A percentile compares a stretch with the other conserved stretches of the same genome.
Conservation (phyloP, 35 echinoderm and acorn worm species). For the Anneissia japonica region DNA sequence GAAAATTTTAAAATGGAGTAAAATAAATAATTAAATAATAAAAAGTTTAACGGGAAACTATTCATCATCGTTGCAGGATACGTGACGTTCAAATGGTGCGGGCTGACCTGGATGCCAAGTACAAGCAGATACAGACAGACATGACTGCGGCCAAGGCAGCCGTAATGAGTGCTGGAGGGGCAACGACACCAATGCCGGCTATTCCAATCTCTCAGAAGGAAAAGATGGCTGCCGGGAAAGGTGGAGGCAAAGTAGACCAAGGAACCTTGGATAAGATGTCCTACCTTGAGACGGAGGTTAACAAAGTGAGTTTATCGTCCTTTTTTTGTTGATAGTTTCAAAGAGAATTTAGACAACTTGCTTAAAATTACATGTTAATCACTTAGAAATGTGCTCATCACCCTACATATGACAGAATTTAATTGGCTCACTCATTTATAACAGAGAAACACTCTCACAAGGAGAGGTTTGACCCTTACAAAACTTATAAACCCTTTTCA, state of each 20-base stretch:
- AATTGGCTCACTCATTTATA: not conserved
- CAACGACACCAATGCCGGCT: conserved; percentile 37
- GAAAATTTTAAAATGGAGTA: no score
- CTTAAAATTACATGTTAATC: no score
- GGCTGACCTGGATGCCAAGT: conserved; percentile 61
- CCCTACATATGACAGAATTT: not conserved
- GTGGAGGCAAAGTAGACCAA: conserved; percentile 76
- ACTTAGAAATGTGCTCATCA: not conserved
- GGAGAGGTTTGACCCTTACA: not conserved
- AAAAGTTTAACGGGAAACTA: no score
- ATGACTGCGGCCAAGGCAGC: conserved; percentile 30
- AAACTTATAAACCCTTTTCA: not conserved
- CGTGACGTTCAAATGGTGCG: conserved; percentile 97
- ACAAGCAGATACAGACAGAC: conserved; percentile 45
- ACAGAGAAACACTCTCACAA: not conserved
- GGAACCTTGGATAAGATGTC: conserved; percentile 62
- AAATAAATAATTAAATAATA: no score
- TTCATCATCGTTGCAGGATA: conserved; percentile 55
- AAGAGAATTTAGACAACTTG: not conserved
- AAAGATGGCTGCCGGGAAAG: conserved; percentile 70
- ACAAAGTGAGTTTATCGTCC: conserved; percentile 47
- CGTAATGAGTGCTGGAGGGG: not conserved
- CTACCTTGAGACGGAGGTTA: conserved; percentile 50
- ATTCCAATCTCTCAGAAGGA: conserved; percentile 94
- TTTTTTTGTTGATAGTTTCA: not conserved